phyloP scores from a whole-genome alignment of 2,888 invertebrate species.

The Podotricha telesiphe region DNA sequence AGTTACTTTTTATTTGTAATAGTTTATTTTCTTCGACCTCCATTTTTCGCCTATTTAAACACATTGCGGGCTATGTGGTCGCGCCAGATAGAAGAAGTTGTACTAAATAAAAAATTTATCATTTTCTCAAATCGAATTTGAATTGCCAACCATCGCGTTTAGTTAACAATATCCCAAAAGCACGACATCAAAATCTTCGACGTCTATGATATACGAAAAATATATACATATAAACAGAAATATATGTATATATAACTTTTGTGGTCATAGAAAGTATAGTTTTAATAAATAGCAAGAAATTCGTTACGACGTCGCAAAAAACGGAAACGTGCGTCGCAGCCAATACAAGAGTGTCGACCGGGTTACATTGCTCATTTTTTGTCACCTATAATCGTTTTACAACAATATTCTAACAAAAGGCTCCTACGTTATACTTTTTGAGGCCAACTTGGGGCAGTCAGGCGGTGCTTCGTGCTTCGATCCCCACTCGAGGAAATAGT shows the following conservation, averaged over 20 bases:
- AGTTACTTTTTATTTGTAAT: neutral
- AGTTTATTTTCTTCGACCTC: neutral
- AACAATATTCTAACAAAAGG: conserved; percentile 1
- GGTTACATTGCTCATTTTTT: conserved; percentile 1
- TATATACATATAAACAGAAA: too few species aligned
- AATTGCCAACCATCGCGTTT: too few species aligned
- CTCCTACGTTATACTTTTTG: neutral
- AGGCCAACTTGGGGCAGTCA: neutral
- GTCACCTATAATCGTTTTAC: conserved; percentile 5
- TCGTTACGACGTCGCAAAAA: neutral
- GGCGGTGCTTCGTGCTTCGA: too few species aligned
- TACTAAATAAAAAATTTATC: too few species aligned
- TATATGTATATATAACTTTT: neutral
- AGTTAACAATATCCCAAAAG: too few species aligned
- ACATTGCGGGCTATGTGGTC: too few species aligned
- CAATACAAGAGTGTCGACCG: conserved; percentile 3
- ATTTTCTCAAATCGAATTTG: too few species aligned
- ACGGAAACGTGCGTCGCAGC: conserved; percentile 2
- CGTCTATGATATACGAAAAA: too few species aligned
- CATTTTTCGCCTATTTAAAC: too few species aligned
- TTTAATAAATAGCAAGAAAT: neutral
- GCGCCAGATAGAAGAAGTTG: too few species aligned
- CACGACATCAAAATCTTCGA: too few species aligned
- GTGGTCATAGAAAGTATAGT: neutral
- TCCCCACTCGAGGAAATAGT: too few species aligned